A percentile compares a stretch with the other conserved stretches of the same genome.
These are phyloP conservation scores for Peromyscus attwateri DNA, from an alignment of 2,797 vertebrate genomes.

Conservation along the genomic window DNA sequence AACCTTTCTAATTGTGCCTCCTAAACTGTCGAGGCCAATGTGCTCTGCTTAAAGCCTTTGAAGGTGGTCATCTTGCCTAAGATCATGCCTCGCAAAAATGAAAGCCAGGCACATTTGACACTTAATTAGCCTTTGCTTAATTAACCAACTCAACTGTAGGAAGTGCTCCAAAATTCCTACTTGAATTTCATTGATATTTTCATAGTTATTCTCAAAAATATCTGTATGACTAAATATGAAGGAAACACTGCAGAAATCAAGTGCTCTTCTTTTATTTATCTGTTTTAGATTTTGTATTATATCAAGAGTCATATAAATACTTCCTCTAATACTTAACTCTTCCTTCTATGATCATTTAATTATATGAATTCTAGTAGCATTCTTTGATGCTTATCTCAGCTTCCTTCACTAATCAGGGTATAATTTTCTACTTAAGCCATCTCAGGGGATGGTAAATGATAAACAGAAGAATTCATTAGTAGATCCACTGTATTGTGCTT, in stretches of 20 bases:
- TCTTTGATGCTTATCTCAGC: conserved; percentile 28
- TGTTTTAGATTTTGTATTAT: neutral
- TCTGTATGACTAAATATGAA: neutral
- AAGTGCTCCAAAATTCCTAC: neutral
- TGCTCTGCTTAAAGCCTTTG: neutral
- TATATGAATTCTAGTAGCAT: conserved; percentile 17
- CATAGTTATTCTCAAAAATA: neutral
- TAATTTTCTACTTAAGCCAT: conserved; percentile 66
- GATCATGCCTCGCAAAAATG: neutral
- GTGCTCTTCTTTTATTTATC: neutral
- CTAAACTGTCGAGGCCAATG: neutral
- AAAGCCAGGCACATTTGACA: neutral
- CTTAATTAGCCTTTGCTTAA: neutral
- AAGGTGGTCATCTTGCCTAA: neutral
- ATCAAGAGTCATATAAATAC: conserved; percentile 9
- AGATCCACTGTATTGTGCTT: conserved; percentile 24
- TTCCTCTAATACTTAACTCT: conserved; percentile 17
- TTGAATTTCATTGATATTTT: neutral
- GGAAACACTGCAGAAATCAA: neutral
- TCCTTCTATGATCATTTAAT: conserved; percentile 57
- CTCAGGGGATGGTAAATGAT: conserved; percentile 59
- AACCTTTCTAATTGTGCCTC: neutral
- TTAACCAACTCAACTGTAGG: neutral
- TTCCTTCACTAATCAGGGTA: conserved; percentile 53
- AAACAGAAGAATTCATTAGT: conserved; percentile 65